These are phyloP conservation scores for Drosophila percnosoma DNA, from an alignment of 2,888 invertebrate genomes.

Conservation along the genomic window DNA sequence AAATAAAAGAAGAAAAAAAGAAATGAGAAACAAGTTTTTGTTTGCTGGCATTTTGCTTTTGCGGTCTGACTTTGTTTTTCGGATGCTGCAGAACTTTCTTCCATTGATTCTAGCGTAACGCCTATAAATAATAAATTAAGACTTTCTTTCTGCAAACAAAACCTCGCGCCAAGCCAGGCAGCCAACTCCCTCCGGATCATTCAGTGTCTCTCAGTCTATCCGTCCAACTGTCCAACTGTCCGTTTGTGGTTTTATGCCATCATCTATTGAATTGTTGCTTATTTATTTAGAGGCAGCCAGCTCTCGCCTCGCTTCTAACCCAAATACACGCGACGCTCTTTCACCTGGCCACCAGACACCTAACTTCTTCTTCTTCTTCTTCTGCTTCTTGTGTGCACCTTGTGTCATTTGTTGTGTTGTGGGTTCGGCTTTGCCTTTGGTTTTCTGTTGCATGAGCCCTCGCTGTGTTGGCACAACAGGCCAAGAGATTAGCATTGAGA, in stretches of 20 bases:
- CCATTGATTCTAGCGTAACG: constrained; percentile 73
- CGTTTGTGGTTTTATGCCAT: constrained; percentile 61
- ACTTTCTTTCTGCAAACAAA: constrained; percentile 66
- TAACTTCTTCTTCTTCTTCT: neutral
- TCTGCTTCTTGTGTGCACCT: constrained; percentile 55
- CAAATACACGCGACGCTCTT: constrained; percentile 64
- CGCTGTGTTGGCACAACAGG: constrained; percentile 54
- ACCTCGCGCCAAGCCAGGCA: constrained; percentile 3
- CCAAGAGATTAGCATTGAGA: constrained; percentile 56
- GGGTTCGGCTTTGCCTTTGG: constrained; percentile 25
- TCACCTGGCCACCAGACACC: constrained; percentile 45
- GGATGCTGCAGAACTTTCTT: constrained; percentile 77
- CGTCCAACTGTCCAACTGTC: constrained; percentile 9
- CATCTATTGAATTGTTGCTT: constrained; percentile 54
- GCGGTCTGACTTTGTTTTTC: constrained; percentile 28
- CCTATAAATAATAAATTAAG: constrained; percentile 77
- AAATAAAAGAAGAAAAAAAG: neutral
- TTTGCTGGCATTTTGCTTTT: constrained; percentile 25
- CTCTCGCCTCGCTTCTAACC: constrained; percentile 60
- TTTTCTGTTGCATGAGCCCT: constrained; percentile 13
- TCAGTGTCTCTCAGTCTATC: neutral
- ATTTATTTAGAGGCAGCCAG: constrained; percentile 40
- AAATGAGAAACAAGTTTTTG: constrained; percentile 42
- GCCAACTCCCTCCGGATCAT: constrained; percentile 7
- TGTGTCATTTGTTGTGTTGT: constrained; percentile 61